Evolutionary conservation across 2,888 invertebrate genomes (phyloP).

Genomic region (Drosophila imparisetae): DNA sequence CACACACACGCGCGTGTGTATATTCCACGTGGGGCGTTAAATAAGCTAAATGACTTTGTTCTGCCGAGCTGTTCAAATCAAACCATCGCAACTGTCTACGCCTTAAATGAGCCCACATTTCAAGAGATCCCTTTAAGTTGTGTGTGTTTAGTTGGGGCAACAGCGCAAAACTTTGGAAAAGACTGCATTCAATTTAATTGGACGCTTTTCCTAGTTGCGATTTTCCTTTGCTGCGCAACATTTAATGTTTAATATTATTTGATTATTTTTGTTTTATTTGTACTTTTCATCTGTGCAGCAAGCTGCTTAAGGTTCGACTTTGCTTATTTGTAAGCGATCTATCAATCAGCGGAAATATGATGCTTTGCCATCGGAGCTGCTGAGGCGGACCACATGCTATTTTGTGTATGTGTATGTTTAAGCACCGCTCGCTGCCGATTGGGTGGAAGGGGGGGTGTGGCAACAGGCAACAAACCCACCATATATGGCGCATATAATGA

Average conservation of each 20-base stretch:
- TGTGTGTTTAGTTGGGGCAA: slow-evolving; percentile 1
- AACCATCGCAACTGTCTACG: slow-evolving; percentile 9
- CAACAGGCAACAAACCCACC: slow-evolving; percentile 21
- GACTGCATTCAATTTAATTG: slow-evolving; percentile 16
- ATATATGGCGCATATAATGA: slow-evolving; percentile 74
- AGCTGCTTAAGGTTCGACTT: slow-evolving; percentile 39
- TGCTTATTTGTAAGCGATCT: slow-evolving; percentile 74
- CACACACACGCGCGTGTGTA: slow-evolving; percentile 3
- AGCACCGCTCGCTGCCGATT: slow-evolving; percentile 48
- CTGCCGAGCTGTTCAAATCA: background rate
- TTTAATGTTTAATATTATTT: background rate
- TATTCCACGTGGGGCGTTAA: slow-evolving; percentile 28
- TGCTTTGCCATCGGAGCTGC: slow-evolving; percentile 1
- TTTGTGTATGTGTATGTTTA: slow-evolving; percentile 35
- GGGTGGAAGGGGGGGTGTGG: background rate
- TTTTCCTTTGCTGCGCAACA: background rate
- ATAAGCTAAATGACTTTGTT: slow-evolving; percentile 52
- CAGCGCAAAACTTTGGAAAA: background rate
- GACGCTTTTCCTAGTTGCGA: slow-evolving; percentile 1
- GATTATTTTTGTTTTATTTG: background rate
- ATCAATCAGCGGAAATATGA: slow-evolving; percentile 73
- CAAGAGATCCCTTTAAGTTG: slow-evolving; percentile 21
- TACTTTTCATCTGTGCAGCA: background rate
- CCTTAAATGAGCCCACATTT: slow-evolving; percentile 16
- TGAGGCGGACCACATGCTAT: slow-evolving; percentile 20